These are phyloP conservation scores for Embidobia sp. DNA, from an alignment of 2,888 invertebrate genomes.

Conservation along the genomic window DNA sequence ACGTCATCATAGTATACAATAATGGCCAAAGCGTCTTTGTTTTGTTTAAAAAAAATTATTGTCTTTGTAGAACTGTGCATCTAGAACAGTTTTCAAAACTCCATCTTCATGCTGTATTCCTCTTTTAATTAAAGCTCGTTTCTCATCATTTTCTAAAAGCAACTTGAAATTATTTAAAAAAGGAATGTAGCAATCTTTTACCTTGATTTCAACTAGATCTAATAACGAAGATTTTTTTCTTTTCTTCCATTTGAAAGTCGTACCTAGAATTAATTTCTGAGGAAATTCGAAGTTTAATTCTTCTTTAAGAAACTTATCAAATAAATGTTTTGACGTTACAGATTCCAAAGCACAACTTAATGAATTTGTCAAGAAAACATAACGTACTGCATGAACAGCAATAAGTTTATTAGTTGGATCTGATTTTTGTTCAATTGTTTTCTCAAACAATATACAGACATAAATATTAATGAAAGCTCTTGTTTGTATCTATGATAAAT, in stretches of 20 bases:
- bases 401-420: background rate
- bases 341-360: background rate
- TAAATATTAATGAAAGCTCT: too few relatives aligned
- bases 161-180: constrained; percentile 55
- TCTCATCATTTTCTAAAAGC: constrained; percentile 56
- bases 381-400: background rate
- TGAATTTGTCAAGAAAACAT: background rate
- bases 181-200: constrained; percentile 53
- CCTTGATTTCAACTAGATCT: constrained; percentile 16
- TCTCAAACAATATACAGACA: too few relatives aligned
- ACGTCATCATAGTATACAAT: constrained; percentile 16
- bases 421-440: background rate
- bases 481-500: too few relatives aligned
- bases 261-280: constrained; percentile 1
- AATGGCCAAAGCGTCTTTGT: constrained; percentile 22
- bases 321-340: background rate
- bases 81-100: constrained; percentile 58
- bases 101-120: constrained; percentile 18
- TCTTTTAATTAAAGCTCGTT: constrained; percentile 43
- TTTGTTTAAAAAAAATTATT: constrained; percentile 56
- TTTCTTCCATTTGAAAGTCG: constrained; percentile 1
- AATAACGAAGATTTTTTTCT: background rate
- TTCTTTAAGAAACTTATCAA: constrained; percentile 10
- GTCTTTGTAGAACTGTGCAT: constrained; percentile 62
- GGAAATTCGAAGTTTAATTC: constrained; percentile 1